A percentile compares a stretch with the other conserved stretches of the same genome.
Evolutionary conservation across 1,140 invertebrate species (phyloP).

Genomic region (Drosophila chauvacae): DNA sequence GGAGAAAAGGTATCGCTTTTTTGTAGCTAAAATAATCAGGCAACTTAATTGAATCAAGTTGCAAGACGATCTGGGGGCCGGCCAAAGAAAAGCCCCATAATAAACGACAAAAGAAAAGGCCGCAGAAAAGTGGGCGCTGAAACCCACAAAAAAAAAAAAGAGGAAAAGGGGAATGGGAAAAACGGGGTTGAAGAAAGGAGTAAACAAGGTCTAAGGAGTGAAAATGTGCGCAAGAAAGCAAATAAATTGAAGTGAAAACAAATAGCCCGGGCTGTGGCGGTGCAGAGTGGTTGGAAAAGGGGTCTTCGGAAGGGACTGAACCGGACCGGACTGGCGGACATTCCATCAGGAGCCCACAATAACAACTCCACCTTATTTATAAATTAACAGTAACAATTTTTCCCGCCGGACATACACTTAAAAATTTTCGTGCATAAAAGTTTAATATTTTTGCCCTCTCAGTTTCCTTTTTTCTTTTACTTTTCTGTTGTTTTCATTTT

Average conservation of each 20-base stretch:
- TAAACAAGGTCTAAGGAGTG: conserved; percentile 57
- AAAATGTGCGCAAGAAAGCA: conserved; percentile 71
- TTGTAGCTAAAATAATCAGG: conserved; percentile 70
- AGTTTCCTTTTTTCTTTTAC: conserved; percentile 23
- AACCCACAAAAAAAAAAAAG: conserved; percentile 20
- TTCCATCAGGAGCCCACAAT: conserved; percentile 50
- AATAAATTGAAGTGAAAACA: conserved; percentile 80
- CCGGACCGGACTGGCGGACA: conserved; percentile 7
- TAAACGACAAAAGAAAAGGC: conserved; percentile 65
- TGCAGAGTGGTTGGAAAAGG: neutral
- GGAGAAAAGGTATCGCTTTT: conserved; percentile 43
- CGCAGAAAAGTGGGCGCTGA: conserved; percentile 22
- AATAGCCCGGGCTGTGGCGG: conserved; percentile 50
- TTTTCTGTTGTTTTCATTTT: conserved; percentile 26
- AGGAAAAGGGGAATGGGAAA: conserved; percentile 21
- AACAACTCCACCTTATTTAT: conserved; percentile 76
- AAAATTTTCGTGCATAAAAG: conserved; percentile 71
- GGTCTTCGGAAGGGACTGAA: conserved; percentile 11
- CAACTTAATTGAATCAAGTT: conserved; percentile 78
- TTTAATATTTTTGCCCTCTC: conserved; percentile 59
- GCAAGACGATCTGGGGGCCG: conserved; percentile 35
- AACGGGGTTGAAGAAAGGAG: conserved; percentile 21
- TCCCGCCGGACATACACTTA: conserved; percentile 76
- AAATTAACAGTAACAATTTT: conserved; percentile 81
- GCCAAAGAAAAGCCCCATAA: conserved; percentile 43